These are phyloP conservation scores for Leuciscus idus DNA, from an alignment of 2,113 vertebrate species.

Conservation along the genomic window DNA sequence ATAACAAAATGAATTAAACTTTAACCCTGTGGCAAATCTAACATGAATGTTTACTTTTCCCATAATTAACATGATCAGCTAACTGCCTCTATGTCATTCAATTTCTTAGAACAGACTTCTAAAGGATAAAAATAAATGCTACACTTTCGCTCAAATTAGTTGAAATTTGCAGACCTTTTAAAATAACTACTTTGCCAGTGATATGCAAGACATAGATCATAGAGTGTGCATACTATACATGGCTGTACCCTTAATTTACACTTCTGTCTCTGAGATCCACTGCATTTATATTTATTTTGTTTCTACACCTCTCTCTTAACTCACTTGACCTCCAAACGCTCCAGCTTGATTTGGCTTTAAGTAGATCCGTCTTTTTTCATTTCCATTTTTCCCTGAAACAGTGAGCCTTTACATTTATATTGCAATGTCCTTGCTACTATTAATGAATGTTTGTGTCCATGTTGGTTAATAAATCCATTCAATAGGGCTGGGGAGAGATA, in stretches of 20 bases:
- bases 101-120: not conserved
- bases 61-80: slow-evolving; percentile 5
- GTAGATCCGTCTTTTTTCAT: not conserved
- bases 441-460: not conserved
- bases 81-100: not conserved
- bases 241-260: not conserved
- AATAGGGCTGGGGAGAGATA: not conserved
- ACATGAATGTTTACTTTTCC: slow-evolving; percentile 8
- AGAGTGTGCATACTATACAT: not conserved
- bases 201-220: not conserved
- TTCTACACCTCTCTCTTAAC: not conserved
- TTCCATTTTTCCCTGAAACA: not conserved
- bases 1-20: slow-evolving; percentile 69
- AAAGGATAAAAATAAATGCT: not conserved
- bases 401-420: not conserved
- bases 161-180: not conserved
- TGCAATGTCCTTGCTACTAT: not conserved
- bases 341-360: not conserved
- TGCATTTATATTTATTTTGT: not conserved
- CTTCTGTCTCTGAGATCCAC: not conserved
- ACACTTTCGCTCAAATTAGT: not conserved
- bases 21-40: slow-evolving; percentile 53
- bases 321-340: too few species aligned
- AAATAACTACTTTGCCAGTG: not conserved
- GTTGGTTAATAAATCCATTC: not conserved